Evolutionary conservation across 2,888 invertebrate species (phyloP).

Genomic region (Hoplodrina ambigua): DNA sequence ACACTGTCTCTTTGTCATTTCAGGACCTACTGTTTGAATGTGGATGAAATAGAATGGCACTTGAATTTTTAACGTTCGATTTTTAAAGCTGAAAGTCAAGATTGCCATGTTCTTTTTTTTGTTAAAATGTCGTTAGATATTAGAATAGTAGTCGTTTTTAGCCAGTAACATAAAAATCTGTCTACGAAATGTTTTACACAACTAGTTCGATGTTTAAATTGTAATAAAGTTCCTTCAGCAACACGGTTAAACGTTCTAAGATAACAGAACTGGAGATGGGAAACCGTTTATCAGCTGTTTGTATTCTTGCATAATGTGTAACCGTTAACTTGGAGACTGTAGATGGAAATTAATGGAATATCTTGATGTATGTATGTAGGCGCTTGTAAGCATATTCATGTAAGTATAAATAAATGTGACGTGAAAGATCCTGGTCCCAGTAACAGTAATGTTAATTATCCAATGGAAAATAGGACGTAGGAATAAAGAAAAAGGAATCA

Average conservation of each 20-base stretch:
- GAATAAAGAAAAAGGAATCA: slow-evolving; percentile 3
- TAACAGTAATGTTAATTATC: slow-evolving; percentile 44
- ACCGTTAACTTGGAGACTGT: slow-evolving; percentile 46
- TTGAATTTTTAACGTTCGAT: slow-evolving; percentile 33
- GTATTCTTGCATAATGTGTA: slow-evolving; percentile 52
- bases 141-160: background rate
- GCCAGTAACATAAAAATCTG: background rate
- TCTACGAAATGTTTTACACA: background rate
- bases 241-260: slow-evolving; percentile 35
- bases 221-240: slow-evolving; percentile 24
- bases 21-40: slow-evolving; percentile 50
- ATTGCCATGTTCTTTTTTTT: slow-evolving; percentile 4
- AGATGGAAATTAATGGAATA: slow-evolving; percentile 59
- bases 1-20: slow-evolving; percentile 73
- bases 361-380: slow-evolving; percentile 53
- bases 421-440: slow-evolving; percentile 47
- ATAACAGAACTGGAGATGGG: slow-evolving; percentile 43
- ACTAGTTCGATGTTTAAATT: slow-evolving; percentile 13
- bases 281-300: slow-evolving; percentile 57
- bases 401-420: slow-evolving; percentile 56
- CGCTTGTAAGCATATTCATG: slow-evolving; percentile 52
- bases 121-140: background rate
- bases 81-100: slow-evolving; percentile 5
- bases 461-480: slow-evolving; percentile 35
- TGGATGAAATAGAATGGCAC: slow-evolving; percentile 24